Evolutionary conservation across 2,113 vertebrate species (phyloP), one percentile per base, ranked within the genome.

Genomic region (Columbina picui): DNA sequence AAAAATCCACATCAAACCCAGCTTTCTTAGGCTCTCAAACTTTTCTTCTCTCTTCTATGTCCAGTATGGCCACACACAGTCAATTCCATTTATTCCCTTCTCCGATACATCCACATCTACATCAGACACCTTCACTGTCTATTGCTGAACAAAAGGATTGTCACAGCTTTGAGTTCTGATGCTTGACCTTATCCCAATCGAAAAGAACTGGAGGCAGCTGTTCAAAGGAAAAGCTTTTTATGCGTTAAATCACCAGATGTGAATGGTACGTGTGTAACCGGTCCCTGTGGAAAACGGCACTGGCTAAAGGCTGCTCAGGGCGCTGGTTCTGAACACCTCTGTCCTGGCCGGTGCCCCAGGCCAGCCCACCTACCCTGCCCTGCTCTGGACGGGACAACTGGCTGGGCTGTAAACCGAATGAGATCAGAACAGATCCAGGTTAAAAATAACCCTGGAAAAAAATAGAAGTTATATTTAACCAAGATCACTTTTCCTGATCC

Each of bases 361-460:
- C 69, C 61, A 65, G 60, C 18, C 25, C 59, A 53, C 52, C 36
- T 73, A 53, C 52, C 71, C 71, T 10, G 32, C 55, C 52, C 56
- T 32, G 36, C 76, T 43, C 38, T 45, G 43, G 43, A 45, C 4
- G 3, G 14, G 43, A 45, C 43, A 45, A 45, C 43, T 19, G 43
- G 17, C 43, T 45, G 43, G 43, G 56, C 70, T 52, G 32, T 17
- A 78, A 82, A 38, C 53, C 52, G 52, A 63, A 77, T 1, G 17
- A 74, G 53, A 73, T 4, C 65, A 71, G 30, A 79, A 69, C 1
- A 3, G 52, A 78, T n/a, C 47, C 87, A 32, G 49, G 18, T 12
- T 68, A 87, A 94, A 97, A 76, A 90, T 15, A 96, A 64, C 41
- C 32, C 69, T n/a, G 25, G 8, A 9, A 75, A 10, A 71, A 56